Evolutionary conservation across 2,113 vertebrate species (phyloP).

Genomic region (Crotalus viridis): DNA sequence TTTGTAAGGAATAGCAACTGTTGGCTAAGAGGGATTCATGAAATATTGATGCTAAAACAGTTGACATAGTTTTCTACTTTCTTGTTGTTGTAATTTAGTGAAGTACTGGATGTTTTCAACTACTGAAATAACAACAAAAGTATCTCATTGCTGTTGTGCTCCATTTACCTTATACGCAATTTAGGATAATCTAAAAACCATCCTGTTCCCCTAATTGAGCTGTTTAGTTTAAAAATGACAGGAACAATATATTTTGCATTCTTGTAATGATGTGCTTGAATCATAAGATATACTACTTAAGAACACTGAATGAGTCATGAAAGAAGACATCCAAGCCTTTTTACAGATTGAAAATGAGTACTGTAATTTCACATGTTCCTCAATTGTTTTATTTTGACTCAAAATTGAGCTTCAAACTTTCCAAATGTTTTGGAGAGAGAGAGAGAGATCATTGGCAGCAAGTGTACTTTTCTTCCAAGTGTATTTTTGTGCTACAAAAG

Average conservation of each 20-base stretch:
- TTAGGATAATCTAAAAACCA: slow-evolving; percentile 23
- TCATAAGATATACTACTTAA: neutral
- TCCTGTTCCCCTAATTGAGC: slow-evolving; percentile 24
- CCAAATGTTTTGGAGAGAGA: neutral
- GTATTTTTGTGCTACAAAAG: neutral
- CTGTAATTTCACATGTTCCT: neutral
- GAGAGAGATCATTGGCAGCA: neutral
- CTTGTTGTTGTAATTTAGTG: slow-evolving; percentile 23
- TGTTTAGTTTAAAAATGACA: slow-evolving; percentile 30
- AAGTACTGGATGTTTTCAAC: slow-evolving; percentile 27
- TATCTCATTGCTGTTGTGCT: neutral
- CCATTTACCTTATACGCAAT: slow-evolving; percentile 19
- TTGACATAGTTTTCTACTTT: slow-evolving; percentile 40
- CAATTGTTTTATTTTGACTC: neutral
- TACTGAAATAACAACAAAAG: slow-evolving; percentile 27
- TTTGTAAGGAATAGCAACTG: slow-evolving; percentile 29
- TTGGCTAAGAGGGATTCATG: slow-evolving; percentile 9
- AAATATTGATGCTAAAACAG: slow-evolving; percentile 28
- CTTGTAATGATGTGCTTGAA: neutral
- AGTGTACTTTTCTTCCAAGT: neutral
- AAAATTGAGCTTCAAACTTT: neutral
- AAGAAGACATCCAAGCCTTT: neutral
- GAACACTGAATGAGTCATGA: slow-evolving; percentile 3
- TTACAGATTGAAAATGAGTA: slow-evolving; percentile 11
- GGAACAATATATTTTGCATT: neutral